These are phyloP conservation scores for Lithophane semibrunnea DNA, from an alignment of 2,888 invertebrate genomes.

Conservation along the genomic window DNA sequence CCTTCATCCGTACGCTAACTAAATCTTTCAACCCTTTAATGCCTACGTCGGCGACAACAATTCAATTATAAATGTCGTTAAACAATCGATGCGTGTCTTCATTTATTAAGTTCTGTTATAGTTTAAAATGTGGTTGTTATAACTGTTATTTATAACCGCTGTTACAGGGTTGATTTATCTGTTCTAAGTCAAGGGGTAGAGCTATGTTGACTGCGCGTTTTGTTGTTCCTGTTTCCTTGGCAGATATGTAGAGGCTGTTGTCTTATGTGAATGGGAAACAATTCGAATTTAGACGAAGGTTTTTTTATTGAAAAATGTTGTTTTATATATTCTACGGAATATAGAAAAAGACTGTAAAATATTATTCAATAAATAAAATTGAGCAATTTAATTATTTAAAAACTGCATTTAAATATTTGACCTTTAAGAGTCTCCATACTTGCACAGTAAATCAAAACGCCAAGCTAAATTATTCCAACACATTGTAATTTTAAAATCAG, in stretches of 20 bases:
- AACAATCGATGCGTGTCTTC: conserved; percentile 88
- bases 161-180: conserved; percentile 79
- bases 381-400: too few relatives aligned
- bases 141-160: conserved; percentile 85
- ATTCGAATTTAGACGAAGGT: not conserved
- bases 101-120: conserved; percentile 86
- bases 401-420: not conserved
- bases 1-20: conserved; percentile 61
- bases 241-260: conserved; percentile 61
- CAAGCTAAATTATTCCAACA: conserved; percentile 41
- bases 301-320: too few relatives aligned
- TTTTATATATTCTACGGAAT: not conserved
- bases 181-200: conserved; percentile 75
- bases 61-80: conserved; percentile 86
- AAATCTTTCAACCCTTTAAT: conserved; percentile 81
- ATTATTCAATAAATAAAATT: not conserved
- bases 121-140: conserved; percentile 88
- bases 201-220: conserved; percentile 82
- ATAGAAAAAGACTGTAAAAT: not conserved
- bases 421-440: not conserved
- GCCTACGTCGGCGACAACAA: conserved; percentile 75
- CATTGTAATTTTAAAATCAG: conserved; percentile 51
- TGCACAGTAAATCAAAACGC: conserved; percentile 17
- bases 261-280: not conserved
- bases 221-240: conserved; percentile 67